Evolutionary conservation across 2,888 invertebrate genomes (phyloP).

Genomic region (Lithodes maja): DNA sequence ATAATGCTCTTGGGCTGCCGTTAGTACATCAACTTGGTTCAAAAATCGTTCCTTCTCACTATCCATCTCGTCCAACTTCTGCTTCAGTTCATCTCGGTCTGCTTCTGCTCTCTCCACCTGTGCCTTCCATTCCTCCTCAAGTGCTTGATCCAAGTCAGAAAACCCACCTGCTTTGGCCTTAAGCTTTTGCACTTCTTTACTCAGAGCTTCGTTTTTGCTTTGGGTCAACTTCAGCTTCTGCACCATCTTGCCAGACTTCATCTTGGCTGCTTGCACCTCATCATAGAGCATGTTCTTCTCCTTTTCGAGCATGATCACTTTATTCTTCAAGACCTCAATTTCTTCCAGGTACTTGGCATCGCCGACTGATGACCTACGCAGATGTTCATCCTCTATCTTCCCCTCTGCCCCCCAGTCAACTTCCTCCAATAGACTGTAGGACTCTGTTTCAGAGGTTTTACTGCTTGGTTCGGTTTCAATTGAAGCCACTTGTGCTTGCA

Average conservation of each 20-base stretch:
- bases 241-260: slow-evolving; percentile 85
- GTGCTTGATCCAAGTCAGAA: slow-evolving; percentile 82
- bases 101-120: slow-evolving; percentile 79
- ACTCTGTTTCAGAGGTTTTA: slow-evolving; percentile 42
- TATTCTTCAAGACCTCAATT: slow-evolving; percentile 61
- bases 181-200: slow-evolving; percentile 71
- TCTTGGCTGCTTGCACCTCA: slow-evolving; percentile 81
- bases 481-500: slow-evolving; percentile 52
- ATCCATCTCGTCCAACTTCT: slow-evolving; percentile 80
- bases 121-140: slow-evolving; percentile 81
- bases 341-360: slow-evolving; percentile 63
- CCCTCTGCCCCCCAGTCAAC: slow-evolving; percentile 70
- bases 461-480: slow-evolving; percentile 32
- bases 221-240: slow-evolving; percentile 91
- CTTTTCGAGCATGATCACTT: slow-evolving; percentile 67
- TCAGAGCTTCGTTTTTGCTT: slow-evolving; percentile 75
- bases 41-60: slow-evolving; percentile 82
- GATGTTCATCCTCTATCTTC: slow-evolving; percentile 66
- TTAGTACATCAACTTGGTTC: slow-evolving; percentile 84
- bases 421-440: slow-evolving; percentile 59
- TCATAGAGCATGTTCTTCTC: slow-evolving; percentile 75
- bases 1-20: slow-evolving; percentile 84
- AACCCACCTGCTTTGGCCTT: slow-evolving; percentile 71
- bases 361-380: slow-evolving; percentile 55
- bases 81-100: slow-evolving; percentile 81